phyloP scores from a whole-genome alignment of 2,888 invertebrate species.

The Harpalus rubripes region DNA sequence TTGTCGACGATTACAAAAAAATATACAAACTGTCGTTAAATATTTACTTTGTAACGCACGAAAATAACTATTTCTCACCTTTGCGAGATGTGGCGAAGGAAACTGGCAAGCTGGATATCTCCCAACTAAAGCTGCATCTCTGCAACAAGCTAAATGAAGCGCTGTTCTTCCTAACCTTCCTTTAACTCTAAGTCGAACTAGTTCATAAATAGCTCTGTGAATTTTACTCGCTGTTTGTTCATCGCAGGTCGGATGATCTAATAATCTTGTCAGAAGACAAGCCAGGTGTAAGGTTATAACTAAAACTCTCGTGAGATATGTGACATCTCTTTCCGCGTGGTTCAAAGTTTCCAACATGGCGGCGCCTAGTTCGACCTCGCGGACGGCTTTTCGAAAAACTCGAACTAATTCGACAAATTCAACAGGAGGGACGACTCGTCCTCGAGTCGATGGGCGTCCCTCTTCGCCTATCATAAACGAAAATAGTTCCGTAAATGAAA shows the following conservation, averaged over 20 bases:
- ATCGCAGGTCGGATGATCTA: conserved; percentile 76
- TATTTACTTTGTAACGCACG: too few species aligned
- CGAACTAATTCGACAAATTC: conserved; percentile 89
- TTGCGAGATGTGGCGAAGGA: conserved; percentile 85
- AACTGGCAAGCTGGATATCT: conserved; percentile 86
- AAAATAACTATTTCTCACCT: conserved; percentile 70
- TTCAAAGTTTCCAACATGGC: conserved; percentile 81
- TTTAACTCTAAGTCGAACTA: conserved; percentile 85
- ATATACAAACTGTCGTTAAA: too few species aligned
- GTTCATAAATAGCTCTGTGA: conserved; percentile 86
- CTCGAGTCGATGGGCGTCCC: conserved; percentile 84
- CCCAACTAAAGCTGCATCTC: conserved; percentile 85
- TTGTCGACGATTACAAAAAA: too few species aligned
- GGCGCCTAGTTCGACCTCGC: conserved; percentile 85
- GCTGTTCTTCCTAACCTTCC: conserved; percentile 85
- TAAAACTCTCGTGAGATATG: conserved; percentile 90
- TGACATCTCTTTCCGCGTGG: conserved; percentile 85
- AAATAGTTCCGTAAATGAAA: conserved; percentile 96
- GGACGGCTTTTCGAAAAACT: conserved; percentile 90
- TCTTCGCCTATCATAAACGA: conserved; percentile 96
- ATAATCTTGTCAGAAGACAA: conserved; percentile 85
- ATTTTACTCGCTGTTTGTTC: conserved; percentile 80
- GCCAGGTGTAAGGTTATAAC: conserved; percentile 92
- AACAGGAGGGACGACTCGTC: conserved; percentile 88
- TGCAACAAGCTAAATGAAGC: conserved; percentile 91